Percentiles rank a stretch among this genome's conserved stretches.
Evolutionary conservation across 2,113 vertebrate species (phyloP).

Genomic region (Turnix velox): DNA sequence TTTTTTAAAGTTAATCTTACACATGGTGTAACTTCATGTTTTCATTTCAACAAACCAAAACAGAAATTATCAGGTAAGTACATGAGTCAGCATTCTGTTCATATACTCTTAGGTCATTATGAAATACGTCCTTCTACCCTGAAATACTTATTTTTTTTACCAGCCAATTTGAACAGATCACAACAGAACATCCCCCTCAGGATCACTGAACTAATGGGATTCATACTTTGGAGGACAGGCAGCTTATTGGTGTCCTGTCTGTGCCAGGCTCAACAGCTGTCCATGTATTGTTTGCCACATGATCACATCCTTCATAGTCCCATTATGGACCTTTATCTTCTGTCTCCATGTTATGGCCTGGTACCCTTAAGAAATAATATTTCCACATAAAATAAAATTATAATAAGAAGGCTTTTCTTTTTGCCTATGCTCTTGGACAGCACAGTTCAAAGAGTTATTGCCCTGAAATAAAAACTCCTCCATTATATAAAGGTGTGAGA

Average conservation of each 20-base stretch:
- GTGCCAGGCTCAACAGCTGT: neutral
- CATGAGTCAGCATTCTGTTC: neutral
- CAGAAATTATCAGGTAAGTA: neutral
- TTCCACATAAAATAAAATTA: neutral
- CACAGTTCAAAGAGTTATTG: neutral
- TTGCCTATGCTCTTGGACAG: neutral
- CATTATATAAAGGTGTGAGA: neutral
- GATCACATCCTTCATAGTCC: neutral
- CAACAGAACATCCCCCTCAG: neutral
- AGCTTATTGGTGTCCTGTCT: neutral
- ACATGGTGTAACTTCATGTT: neutral
- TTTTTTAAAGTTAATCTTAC: constrained; percentile 23
- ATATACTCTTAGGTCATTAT: neutral
- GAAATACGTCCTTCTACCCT: neutral
- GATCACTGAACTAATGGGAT: neutral
- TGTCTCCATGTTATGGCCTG: neutral
- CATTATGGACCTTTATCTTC: neutral
- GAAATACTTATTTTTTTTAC: neutral
- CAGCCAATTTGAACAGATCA: neutral
- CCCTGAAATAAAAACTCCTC: neutral
- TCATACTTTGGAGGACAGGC: neutral
- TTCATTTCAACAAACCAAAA: neutral
- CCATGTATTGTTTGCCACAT: neutral
- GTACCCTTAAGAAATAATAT: neutral
- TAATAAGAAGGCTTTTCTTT: neutral